Conservation (phyloP, 2,797 vertebrate genomes). For the Cuniculus paca region DNA sequence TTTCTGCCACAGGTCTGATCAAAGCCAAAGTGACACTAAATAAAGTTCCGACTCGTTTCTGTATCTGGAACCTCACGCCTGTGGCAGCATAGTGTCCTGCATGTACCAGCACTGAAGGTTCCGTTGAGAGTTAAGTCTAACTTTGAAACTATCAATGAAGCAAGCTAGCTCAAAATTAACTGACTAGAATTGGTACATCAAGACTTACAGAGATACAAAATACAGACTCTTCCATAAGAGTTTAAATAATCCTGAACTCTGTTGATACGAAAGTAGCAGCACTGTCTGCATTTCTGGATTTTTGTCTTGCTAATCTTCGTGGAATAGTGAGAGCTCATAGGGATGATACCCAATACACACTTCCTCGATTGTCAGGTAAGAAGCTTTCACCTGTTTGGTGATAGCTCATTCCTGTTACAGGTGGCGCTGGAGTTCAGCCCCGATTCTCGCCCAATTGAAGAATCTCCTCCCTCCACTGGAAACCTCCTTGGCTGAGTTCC, state of each 20-base stretch:
- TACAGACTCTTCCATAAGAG: not conserved
- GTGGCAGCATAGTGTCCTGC: not conserved
- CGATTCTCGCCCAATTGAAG: slow-evolving; percentile 71
- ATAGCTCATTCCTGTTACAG: slow-evolving; percentile 79
- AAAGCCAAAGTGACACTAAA: slow-evolving; percentile 31
- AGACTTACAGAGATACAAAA: slow-evolving; percentile 6
- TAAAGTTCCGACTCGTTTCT: not conserved
- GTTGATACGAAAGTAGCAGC: not conserved
- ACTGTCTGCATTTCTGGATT: not conserved
- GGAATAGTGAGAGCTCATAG: not conserved
- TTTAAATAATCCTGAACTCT: slow-evolving; percentile 22
- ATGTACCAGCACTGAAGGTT: not conserved
- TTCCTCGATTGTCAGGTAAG: not conserved
- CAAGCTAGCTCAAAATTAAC: slow-evolving; percentile 25
- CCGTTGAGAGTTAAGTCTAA: not conserved
- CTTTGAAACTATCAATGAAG: slow-evolving; percentile 23
- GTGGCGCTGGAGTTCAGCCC: slow-evolving; percentile 75
- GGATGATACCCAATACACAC: not conserved
- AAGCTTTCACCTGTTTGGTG: slow-evolving; percentile 74
- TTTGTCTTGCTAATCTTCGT: slow-evolving; percentile 16
- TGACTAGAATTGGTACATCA: not conserved
- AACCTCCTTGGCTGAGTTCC: slow-evolving; percentile 80
- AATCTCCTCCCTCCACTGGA: slow-evolving; percentile 84
- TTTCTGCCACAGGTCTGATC: not conserved
- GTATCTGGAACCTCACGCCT: not conserved